Evolutionary conservation across 2,888 invertebrate species (phyloP).

Genomic region (Diarsia mendica): DNA sequence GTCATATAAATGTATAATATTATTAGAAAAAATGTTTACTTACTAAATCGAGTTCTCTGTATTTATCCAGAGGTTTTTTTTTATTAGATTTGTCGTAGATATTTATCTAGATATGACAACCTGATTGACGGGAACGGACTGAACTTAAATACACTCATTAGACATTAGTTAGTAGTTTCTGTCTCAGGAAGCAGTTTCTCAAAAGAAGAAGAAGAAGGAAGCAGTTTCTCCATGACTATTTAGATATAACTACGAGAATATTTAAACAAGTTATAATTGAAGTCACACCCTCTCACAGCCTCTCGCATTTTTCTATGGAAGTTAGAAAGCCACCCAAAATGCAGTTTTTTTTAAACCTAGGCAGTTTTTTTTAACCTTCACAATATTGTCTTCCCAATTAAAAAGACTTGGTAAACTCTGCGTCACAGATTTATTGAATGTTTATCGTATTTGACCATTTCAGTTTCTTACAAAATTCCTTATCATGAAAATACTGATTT

Average conservation of each 20-base stretch:
- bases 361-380: background rate
- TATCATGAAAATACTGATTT: conserved; percentile 32
- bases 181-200: background rate
- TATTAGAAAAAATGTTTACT: too few species aligned
- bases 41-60: background rate
- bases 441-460: conserved; percentile 10
- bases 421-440: background rate
- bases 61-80: background rate
- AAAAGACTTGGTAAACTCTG: conserved; percentile 6
- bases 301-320: background rate
- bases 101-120: background rate
- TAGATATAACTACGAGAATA: background rate
- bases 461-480: conserved; percentile 11
- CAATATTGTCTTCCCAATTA: background rate
- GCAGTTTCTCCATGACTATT: background rate
- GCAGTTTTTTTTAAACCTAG: background rate
- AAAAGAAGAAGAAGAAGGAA: too few species aligned
- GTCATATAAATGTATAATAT: background rate
- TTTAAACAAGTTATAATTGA: background rate
- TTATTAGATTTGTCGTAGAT: too few species aligned
- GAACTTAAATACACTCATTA: background rate
- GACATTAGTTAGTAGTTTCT: background rate
- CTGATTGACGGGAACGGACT: background rate
- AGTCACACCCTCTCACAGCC: background rate
- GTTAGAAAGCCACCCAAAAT: background rate